A percentile compares a stretch with the other conserved stretches of the same genome.
Evolutionary conservation across 2,888 invertebrate species (phyloP).

Genomic region (Cephus spinipes): DNA sequence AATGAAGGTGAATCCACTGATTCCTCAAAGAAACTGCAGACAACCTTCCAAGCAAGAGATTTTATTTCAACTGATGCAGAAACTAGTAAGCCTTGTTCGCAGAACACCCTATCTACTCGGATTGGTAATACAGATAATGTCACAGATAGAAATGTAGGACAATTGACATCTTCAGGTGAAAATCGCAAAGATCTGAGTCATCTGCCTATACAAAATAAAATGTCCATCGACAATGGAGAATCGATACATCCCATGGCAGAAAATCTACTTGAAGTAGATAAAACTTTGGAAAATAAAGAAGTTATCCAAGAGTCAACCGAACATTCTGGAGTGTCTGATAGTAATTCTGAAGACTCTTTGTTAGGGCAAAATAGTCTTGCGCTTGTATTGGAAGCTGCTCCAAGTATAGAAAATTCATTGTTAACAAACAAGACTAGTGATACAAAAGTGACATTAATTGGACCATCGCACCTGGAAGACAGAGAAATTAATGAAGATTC

Average conservation of each 20-base stretch:
- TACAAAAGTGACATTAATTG: slow-evolving; percentile 23
- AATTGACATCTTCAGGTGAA: background rate
- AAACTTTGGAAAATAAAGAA: slow-evolving; percentile 22
- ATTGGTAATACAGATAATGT: background rate
- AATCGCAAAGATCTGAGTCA: too few relatives aligned
- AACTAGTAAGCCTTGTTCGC: background rate
- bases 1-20: slow-evolving; percentile 47
- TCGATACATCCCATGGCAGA: slow-evolving; percentile 25
- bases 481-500: slow-evolving; percentile 14
- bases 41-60: slow-evolving; percentile 61
- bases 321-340: background rate
- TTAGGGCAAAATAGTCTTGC: slow-evolving; percentile 10
- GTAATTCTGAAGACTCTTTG: slow-evolving; percentile 9
- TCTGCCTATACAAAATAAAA: slow-evolving; percentile 11
- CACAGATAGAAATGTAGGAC: background rate
- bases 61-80: slow-evolving; percentile 41
- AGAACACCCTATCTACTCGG: slow-evolving; percentile 4
- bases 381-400: slow-evolving; percentile 16
- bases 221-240: slow-evolving; percentile 23
- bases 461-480: background rate
- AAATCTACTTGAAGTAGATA: slow-evolving; percentile 22
- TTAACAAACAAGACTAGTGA: background rate
- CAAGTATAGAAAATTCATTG: background rate
- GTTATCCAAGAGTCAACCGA: background rate
- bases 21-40: slow-evolving; percentile 53